Evolutionary conservation across 2,888 invertebrate genomes (phyloP), one percentile per base, ranked within the genome.

Genomic region (Actias luna): DNA sequence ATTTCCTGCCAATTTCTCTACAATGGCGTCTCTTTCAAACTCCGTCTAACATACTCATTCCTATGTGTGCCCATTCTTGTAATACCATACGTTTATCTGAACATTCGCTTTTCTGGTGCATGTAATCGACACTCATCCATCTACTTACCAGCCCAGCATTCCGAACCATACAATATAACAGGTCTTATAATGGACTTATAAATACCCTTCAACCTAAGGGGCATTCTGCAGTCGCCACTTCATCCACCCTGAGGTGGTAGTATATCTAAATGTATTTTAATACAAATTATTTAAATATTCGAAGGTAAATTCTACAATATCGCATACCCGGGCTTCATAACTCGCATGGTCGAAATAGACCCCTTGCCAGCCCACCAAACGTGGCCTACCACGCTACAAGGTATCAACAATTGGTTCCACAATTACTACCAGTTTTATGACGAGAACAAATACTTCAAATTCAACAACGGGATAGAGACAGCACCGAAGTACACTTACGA

Each of bases 281-380:
- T 33, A 5, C 5, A 33, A 7, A 33, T 5, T 33, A 5, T 33
- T 33, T 5, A 18, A 35, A 8, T 22, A 5, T 60, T 73, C 64
- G 0, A 72, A 91, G 91, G 89, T 7, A 88, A 88, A 72, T 69
- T 80, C 36, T 89, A 82, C 74, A 82, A 88, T 72, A 75, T 80
- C 83, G 94, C 84, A 55, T 94, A 80, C 89, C 95, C 82, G 66
- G 95, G 68, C 76, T 88, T 82, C 82, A 93, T 81, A 68, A 84
- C 76, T 72, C 93, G 72, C 63, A 84, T 77, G 78, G 93, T 87
- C 66, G 91, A 83, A 76, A 79, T 76, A 5, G 91, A 91, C 57
- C 89, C 90, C 0, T 62, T 87, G 0, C 87, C 89, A 0, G 85
- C 85, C 0, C 80, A 87, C 62, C 74, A 79, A 62, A 69, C 74